Conservation (phyloP, 2,888 invertebrate genomes). For the Macrosoma leucophasiata region DNA sequence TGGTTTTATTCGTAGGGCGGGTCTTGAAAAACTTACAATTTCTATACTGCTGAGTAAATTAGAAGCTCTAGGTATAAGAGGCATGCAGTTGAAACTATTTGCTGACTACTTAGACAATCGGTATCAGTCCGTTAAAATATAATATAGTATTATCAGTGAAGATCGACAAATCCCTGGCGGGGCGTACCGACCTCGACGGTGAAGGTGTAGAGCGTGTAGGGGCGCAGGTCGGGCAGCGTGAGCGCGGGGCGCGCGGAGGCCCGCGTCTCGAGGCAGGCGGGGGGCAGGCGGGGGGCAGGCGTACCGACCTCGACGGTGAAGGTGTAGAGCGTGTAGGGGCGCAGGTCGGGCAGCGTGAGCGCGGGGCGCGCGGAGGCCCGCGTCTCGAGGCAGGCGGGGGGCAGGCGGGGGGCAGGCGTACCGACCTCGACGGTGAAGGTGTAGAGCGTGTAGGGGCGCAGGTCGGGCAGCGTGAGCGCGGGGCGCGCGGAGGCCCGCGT, state of each 20-base stretch:
- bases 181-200: slow-evolving; percentile 88
- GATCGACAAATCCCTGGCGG: too few species aligned
- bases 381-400: slow-evolving; percentile 78
- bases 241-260: slow-evolving; percentile 81
- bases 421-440: slow-evolving; percentile 90
- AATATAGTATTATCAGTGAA: too few species aligned
- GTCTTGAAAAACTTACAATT: too few species aligned
- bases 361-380: slow-evolving; percentile 85
- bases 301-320: slow-evolving; percentile 87
- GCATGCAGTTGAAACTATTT: too few species aligned
- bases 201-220: slow-evolving; percentile 92
- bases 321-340: slow-evolving; percentile 88
- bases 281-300: too few species aligned
- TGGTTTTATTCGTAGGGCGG: too few species aligned
- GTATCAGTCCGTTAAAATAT: too few species aligned
- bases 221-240: slow-evolving; percentile 82
- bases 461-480: slow-evolving; percentile 87
- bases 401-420: too few species aligned
- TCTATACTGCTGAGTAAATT: too few species aligned
- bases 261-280: slow-evolving; percentile 64
- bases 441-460: slow-evolving; percentile 87
- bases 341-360: slow-evolving; percentile 87
- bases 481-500: slow-evolving; percentile 85
- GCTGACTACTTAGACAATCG: too few species aligned
- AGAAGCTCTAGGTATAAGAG: too few species aligned